Conservation (phyloP, 2,113 vertebrate genomes). For the Solenodon paradoxus region DNA sequence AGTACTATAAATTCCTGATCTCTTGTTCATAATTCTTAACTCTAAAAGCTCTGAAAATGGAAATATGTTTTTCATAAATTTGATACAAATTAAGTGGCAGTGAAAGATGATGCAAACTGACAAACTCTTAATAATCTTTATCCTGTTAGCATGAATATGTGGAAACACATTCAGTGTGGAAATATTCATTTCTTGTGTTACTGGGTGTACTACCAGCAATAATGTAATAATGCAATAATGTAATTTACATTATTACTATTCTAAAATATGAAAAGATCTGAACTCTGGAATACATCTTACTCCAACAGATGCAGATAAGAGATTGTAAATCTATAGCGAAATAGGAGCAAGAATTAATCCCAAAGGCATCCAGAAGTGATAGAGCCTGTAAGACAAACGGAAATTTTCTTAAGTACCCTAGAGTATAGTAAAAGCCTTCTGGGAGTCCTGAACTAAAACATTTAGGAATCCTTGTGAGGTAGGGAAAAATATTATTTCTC, state of each 20-base stretch:
- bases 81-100: not conserved
- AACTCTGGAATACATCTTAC: not conserved
- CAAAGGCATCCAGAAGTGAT: not conserved
- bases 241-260: conserved; percentile 9
- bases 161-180: not conserved
- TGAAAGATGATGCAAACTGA: not conserved
- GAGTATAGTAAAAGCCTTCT: not conserved
- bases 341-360: not conserved
- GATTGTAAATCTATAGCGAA: not conserved
- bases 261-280: not conserved
- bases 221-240: too few species aligned
- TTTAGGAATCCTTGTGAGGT: conserved; percentile 10
- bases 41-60: not conserved
- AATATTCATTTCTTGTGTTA: not conserved
- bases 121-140: not conserved
- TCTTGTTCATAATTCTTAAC: not conserved
- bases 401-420: not conserved
- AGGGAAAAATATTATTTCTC: conserved; percentile 20
- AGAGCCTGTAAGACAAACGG: not conserved
- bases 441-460: not conserved
- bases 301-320: not conserved
- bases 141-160: not conserved
- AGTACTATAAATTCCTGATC: not conserved
- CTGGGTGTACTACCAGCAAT: not conserved
- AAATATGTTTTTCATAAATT: conserved; percentile 4